A percentile compares a stretch with the other conserved stretches of the same genome.
phyloP scores from a whole-genome alignment of 1,140 invertebrate species.

The Psilanteris sp. region DNA sequence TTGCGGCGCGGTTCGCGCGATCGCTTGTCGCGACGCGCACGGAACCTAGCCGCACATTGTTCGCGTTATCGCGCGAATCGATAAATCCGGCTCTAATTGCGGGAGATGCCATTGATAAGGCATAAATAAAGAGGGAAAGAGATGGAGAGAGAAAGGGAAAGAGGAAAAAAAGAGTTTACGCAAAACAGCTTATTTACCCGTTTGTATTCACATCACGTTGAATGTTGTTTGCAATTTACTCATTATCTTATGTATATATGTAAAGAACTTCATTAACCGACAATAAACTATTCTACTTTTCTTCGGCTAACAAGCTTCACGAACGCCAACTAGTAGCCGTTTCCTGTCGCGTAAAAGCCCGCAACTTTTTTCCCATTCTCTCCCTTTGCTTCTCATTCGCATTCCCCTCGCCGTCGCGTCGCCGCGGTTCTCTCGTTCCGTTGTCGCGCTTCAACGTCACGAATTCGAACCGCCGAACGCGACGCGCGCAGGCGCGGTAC shows the following conservation, averaged over 20 bases:
- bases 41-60: conserved; percentile 12
- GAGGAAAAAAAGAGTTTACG: not conserved
- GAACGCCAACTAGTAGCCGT: conserved; percentile 15
- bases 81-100: conserved; percentile 48
- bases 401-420: too few relatives aligned
- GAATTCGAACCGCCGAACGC: too few relatives aligned
- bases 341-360: conserved; percentile 16
- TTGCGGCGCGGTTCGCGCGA: not conserved
- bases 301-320: conserved; percentile 44
- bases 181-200: conserved; percentile 46
- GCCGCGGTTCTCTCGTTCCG: too few relatives aligned
- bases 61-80: conserved; percentile 33
- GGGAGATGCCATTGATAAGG: conserved; percentile 40
- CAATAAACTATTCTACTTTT: conserved; percentile 51
- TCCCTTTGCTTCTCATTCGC: not conserved
- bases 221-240: conserved; percentile 45
- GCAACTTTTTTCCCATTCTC: too few relatives aligned
- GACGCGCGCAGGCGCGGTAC: too few relatives aligned
- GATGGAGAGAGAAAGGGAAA: too few relatives aligned
- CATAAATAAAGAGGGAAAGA: conserved; percentile 12
- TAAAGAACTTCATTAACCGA: conserved; percentile 57
- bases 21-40: not conserved
- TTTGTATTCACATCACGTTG: conserved; percentile 21
- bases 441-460: too few relatives aligned
- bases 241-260: conserved; percentile 56